Conservation (phyloP, 2,113 vertebrate genomes). For the Rousettus leschenaultii region DNA sequence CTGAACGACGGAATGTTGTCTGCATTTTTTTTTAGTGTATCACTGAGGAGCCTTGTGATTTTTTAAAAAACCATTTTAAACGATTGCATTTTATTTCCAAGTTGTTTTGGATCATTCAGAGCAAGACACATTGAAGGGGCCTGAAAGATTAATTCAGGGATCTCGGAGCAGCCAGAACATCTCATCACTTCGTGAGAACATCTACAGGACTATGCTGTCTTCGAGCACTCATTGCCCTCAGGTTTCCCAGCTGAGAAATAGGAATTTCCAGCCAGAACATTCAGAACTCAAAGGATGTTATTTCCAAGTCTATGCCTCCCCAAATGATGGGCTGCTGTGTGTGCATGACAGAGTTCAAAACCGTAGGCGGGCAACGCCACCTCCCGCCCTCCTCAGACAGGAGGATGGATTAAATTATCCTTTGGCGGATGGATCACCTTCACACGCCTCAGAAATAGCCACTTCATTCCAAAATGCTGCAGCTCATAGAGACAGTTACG, state of each 20-base stretch:
- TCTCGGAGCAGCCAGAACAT: constrained; percentile 56
- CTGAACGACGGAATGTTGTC: not conserved
- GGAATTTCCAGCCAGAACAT: constrained; percentile 48
- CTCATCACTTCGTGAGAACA: constrained; percentile 50
- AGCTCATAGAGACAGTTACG: constrained; percentile 3
- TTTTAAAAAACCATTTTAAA: constrained; percentile 19
- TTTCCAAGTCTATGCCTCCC: constrained; percentile 40
- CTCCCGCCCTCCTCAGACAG: not conserved
- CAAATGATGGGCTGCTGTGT: constrained; percentile 45
- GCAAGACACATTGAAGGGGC: not conserved
- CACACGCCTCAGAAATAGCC: constrained; percentile 68
- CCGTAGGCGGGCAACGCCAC: not conserved
- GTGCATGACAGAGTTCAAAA: constrained; percentile 62
- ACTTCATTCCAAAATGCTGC: constrained; percentile 66
- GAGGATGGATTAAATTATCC: constrained; percentile 69
- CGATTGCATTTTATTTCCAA: constrained; percentile 8
- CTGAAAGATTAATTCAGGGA: constrained; percentile 47
- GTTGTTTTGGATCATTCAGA: not conserved
- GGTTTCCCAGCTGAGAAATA: constrained; percentile 41
- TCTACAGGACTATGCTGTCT: not conserved
- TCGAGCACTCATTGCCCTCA: constrained; percentile 53
- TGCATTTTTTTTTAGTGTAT: not conserved
- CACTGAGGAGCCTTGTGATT: not conserved
- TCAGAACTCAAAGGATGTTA: constrained; percentile 43
- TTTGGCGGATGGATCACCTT: constrained; percentile 48